Conservation (phyloP, 2,888 invertebrate species). For the Oscheius sp. region DNA sequence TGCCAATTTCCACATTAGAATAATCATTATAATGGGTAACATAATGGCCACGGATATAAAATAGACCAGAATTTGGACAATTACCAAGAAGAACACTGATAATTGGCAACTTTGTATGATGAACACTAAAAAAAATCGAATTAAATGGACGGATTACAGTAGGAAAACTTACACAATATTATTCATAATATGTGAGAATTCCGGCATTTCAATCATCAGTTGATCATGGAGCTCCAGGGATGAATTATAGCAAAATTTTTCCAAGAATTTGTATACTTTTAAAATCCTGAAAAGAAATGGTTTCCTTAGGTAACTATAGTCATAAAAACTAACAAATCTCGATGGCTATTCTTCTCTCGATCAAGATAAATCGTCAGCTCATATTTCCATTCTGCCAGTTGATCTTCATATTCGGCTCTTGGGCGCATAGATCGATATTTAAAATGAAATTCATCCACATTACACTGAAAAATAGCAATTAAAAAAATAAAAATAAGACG, state of each 20-base stretch:
- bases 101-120: constrained; percentile 47
- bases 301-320: background rate
- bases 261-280: constrained; percentile 15
- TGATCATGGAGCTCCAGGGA: constrained; percentile 38
- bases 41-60: constrained; percentile 58
- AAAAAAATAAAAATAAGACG: background rate
- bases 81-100: constrained; percentile 51
- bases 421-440: background rate
- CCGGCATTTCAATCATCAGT: constrained; percentile 34
- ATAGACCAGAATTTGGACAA: constrained; percentile 54
- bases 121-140: constrained; percentile 39
- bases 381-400: constrained; percentile 25
- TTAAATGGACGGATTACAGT: background rate
- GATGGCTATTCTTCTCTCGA: background rate
- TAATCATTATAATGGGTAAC: constrained; percentile 49
- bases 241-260: constrained; percentile 31
- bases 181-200: constrained; percentile 13
- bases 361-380: background rate
- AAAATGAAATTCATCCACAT: background rate
- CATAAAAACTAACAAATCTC: constrained; percentile 1
- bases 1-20: constrained; percentile 40
- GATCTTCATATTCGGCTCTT: constrained; percentile 31
- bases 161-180: constrained; percentile 29
- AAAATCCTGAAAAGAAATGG: background rate
- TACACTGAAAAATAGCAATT: background rate